Conservation (phyloP, 2,888 invertebrate genomes). For the Hipparchia sbordonii region DNA sequence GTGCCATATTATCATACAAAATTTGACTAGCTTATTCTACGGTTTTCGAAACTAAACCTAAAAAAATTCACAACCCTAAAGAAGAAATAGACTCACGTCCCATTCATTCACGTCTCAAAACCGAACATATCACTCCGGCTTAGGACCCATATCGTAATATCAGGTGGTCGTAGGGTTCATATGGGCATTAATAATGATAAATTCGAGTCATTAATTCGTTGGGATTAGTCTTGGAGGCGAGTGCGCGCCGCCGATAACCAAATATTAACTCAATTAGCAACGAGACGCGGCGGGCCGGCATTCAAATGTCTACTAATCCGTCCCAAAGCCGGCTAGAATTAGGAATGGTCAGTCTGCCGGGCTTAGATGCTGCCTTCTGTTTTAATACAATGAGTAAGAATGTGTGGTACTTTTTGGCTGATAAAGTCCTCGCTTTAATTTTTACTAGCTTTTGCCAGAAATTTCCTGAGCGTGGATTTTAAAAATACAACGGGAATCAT, state of each 20-base stretch:
- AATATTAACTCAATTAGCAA: slow-evolving; percentile 83
- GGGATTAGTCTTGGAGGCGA: slow-evolving; percentile 74
- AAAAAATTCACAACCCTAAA: too few relatives aligned
- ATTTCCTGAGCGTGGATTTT: too few relatives aligned
- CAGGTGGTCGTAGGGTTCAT: slow-evolving; percentile 70
- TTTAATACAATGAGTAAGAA: slow-evolving; percentile 20
- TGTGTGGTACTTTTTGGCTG: slow-evolving; percentile 1
- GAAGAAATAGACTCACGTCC: neutral
- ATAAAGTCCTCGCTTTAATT: neutral
- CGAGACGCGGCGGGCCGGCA: slow-evolving; percentile 63
- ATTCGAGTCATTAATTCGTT: slow-evolving; percentile 79
- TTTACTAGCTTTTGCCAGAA: neutral
- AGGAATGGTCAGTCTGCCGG: slow-evolving; percentile 47
- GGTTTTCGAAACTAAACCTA: too few relatives aligned
- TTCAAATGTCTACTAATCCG: slow-evolving; percentile 76
- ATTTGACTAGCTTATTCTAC: too few relatives aligned
- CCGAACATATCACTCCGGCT: slow-evolving; percentile 35
- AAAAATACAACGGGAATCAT: too few relatives aligned
- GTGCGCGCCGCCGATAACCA: slow-evolving; percentile 81
- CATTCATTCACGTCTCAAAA: slow-evolving; percentile 23
- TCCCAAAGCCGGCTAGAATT: slow-evolving; percentile 47
- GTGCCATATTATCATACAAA: too few relatives aligned
- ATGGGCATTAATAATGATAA: slow-evolving; percentile 81
- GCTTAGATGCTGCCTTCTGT: slow-evolving; percentile 33
- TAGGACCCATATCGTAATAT: slow-evolving; percentile 50